Conservation (phyloP, 2,888 invertebrate species). For the Ophion costatus region DNA sequence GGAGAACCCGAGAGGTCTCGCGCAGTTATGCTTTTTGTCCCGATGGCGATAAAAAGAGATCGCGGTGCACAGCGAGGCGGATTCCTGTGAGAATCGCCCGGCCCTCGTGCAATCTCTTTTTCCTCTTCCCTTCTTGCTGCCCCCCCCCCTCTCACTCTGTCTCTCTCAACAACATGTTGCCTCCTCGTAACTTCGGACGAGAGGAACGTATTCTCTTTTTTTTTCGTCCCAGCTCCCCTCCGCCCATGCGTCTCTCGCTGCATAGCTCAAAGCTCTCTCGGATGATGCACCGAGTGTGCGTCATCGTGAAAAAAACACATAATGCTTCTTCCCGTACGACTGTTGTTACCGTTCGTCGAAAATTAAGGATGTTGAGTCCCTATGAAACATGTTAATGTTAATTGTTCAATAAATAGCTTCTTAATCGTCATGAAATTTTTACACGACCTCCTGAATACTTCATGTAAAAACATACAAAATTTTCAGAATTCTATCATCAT, state of each 20-base stretch:
- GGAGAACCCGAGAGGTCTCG: constrained; percentile 25
- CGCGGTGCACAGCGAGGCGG: constrained; percentile 34
- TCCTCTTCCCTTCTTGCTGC: background rate
- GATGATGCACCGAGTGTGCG: constrained; percentile 25
- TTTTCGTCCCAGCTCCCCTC: constrained; percentile 1
- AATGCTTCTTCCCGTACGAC: constrained; percentile 34
- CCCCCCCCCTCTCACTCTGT: constrained; percentile 43
- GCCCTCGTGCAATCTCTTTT: background rate
- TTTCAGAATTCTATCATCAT: no score
- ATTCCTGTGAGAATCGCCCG: constrained; percentile 77
- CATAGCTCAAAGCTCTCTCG: constrained; percentile 21
- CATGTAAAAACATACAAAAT: no score
- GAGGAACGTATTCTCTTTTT: constrained; percentile 13
- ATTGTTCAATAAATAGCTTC: no score
- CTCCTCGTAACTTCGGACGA: constrained; percentile 59
- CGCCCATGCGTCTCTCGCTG: constrained; percentile 5
- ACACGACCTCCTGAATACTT: no score
- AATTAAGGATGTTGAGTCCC: no score
- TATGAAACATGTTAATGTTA: no score
- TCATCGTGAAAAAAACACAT: no score
- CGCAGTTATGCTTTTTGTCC: constrained; percentile 69
- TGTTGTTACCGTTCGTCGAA: constrained; percentile 30
- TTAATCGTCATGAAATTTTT: no score
- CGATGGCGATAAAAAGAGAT: constrained; percentile 13
- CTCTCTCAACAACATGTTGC: constrained; percentile 43